phyloP scores from a whole-genome alignment of 1,140 invertebrate species.

The Penaeus chinensis region DNA sequence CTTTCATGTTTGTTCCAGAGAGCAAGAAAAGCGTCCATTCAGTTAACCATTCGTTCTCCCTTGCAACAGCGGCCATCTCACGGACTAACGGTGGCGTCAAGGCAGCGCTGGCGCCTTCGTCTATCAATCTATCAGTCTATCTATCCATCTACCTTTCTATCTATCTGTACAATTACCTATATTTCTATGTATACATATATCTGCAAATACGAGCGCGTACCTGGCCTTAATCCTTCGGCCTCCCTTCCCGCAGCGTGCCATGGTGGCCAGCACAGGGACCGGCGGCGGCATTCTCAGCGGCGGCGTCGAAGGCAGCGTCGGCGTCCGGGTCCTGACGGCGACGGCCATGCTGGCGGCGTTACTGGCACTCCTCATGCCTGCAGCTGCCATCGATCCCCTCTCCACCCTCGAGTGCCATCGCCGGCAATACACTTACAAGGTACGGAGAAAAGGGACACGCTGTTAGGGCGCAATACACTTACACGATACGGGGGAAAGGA shows the following conservation, averaged over 20 bases:
- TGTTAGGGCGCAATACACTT: too few relatives aligned
- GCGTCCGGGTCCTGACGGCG: slow-evolving; percentile 8
- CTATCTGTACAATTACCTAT: background rate
- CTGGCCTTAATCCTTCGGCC: background rate
- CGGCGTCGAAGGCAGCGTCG: background rate
- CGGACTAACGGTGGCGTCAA: too few relatives aligned
- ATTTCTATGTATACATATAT: background rate
- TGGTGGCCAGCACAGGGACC: slow-evolving; percentile 24
- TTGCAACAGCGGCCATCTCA: too few relatives aligned
- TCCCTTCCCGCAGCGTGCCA: slow-evolving; percentile 18
- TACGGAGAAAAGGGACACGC: slow-evolving; percentile 16
- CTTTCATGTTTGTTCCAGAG: too few relatives aligned
- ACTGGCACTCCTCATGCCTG: slow-evolving; percentile 26
- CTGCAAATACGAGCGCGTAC: background rate
- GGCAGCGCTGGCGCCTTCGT: too few relatives aligned
- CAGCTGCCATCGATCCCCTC: slow-evolving; percentile 55
- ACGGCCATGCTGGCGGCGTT: slow-evolving; percentile 19
- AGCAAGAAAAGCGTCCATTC: too few relatives aligned
- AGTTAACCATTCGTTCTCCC: too few relatives aligned
- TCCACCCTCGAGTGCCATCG: slow-evolving; percentile 70
- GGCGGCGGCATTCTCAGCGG: slow-evolving; percentile 11
- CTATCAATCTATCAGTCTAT: too few relatives aligned
- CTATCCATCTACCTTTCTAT: background rate
- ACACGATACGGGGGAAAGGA: too few relatives aligned
- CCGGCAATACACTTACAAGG: slow-evolving; percentile 69